Evolutionary conservation across 2,888 invertebrate genomes (phyloP).

Genomic region (Mimumesa dahlbomi): DNA sequence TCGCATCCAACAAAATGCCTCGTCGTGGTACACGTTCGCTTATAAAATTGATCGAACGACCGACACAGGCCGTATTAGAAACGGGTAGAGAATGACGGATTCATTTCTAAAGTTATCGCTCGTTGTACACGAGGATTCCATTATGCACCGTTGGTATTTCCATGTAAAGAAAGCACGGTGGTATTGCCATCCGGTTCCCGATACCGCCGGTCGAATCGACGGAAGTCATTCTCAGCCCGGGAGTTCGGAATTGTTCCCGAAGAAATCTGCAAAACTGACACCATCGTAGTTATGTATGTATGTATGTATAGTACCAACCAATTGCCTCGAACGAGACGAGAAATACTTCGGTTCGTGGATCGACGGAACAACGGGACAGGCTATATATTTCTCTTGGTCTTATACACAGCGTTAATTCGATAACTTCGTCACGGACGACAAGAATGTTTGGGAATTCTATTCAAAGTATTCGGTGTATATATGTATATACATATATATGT

Average conservation of each 20-base stretch:
- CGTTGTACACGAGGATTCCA: constrained; percentile 16
- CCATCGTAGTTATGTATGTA: constrained; percentile 55
- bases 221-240: constrained; percentile 44
- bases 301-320: too few relatives aligned
- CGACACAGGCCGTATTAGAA: background rate
- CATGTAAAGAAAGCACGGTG: constrained; percentile 42
- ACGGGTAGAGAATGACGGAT: background rate
- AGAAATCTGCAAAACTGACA: constrained; percentile 65
- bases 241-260: constrained; percentile 58
- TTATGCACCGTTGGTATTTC: constrained; percentile 33
- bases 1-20: background rate
- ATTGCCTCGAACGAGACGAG: constrained; percentile 39
- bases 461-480: constrained; percentile 54
- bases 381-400: constrained; percentile 40
- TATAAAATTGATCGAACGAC: background rate
- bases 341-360: constrained; percentile 25
- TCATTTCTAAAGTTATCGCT: constrained; percentile 11
- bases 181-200: constrained; percentile 1
- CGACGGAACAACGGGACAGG: constrained; percentile 22
- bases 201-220: constrained; percentile 46
- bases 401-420: constrained; percentile 59
- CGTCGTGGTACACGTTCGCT: background rate
- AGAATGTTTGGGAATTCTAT: constrained; percentile 64
- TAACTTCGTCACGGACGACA: constrained; percentile 61
- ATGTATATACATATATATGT: background rate